These are phyloP conservation scores for Platichthys stellatus DNA, from an alignment of 2,113 vertebrate genomes.

Conservation along the genomic window DNA sequence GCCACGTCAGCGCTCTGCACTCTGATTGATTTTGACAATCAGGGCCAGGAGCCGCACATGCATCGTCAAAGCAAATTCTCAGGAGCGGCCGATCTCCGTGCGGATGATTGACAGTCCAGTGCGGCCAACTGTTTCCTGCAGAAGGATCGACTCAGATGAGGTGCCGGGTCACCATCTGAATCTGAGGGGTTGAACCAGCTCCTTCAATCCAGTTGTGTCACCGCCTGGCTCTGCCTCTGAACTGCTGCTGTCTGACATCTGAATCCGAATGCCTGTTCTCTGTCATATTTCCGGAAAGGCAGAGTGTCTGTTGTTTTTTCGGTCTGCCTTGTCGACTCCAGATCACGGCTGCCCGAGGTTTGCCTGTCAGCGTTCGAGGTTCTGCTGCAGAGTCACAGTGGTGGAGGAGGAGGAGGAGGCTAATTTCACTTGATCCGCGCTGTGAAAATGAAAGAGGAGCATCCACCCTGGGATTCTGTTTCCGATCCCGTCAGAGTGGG, in stretches of 20 bases:
- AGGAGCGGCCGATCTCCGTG: background rate
- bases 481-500: conserved; percentile 13
- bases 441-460: conserved; percentile 20
- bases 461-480: background rate
- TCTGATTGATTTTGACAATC: conserved; percentile 18
- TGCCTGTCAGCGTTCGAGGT: background rate
- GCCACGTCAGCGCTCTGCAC: conserved; percentile 15
- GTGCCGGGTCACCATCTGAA: background rate
- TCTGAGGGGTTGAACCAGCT: background rate
- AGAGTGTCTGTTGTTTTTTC: background rate
- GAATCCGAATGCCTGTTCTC: background rate
- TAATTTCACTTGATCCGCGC: conserved; percentile 21
- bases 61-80: conserved; percentile 6
- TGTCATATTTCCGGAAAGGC: conserved; percentile 12
- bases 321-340: conserved; percentile 19
- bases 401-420: background rate
- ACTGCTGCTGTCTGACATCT: background rate
- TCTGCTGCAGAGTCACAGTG: conserved; percentile 5
- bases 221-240: background rate
- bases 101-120: conserved; percentile 16
- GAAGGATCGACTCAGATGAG: no score
- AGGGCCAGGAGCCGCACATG: background rate
- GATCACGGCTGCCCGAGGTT: background rate
- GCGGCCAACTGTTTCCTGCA: no score
- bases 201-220: background rate